Percentiles rank a stretch among this genome's conserved stretches.
Evolutionary conservation across 2,888 invertebrate genomes (phyloP).

Genomic region (Aphrophora alni): DNA sequence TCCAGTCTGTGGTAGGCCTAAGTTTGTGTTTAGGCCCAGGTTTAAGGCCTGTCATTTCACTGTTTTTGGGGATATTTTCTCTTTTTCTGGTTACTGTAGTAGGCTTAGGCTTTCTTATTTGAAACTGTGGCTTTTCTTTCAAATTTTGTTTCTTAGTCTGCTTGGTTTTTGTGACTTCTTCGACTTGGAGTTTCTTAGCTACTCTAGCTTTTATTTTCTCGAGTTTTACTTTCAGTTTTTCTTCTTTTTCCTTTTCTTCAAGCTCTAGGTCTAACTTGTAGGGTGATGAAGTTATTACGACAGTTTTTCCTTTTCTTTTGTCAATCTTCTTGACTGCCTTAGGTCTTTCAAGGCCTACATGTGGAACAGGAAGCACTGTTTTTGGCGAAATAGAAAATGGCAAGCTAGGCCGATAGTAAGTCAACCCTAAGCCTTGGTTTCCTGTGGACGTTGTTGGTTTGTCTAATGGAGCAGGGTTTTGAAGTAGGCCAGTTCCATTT

Average conservation of each 20-base stretch:
- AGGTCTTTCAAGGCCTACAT: slow-evolving; percentile 2
- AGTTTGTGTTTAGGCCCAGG: background rate
- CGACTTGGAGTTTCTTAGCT: background rate
- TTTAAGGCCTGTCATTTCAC: background rate
- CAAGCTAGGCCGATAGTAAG: background rate
- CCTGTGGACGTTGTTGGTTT: background rate
- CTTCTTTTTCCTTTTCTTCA: slow-evolving; percentile 10
- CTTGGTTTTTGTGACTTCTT: background rate
- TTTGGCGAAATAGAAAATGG: slow-evolving; percentile 28
- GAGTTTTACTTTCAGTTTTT: background rate
- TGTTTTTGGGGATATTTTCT: slow-evolving; percentile 11
- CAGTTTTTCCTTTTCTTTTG: slow-evolving; percentile 34
- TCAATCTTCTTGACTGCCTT: slow-evolving; percentile 13
- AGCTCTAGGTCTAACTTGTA: slow-evolving; percentile 30
- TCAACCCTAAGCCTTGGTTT: background rate
- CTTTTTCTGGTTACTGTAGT: background rate
- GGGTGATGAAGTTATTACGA: slow-evolving; percentile 22
- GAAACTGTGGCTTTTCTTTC: background rate
- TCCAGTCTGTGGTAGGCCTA: background rate
- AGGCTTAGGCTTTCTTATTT: background rate
- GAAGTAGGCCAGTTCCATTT: background rate
- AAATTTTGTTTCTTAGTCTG: background rate
- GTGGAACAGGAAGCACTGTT: slow-evolving; percentile 3
- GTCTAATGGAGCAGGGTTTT: background rate
- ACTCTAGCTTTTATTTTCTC: background rate